Percentiles rank a stretch among this genome's conserved stretches.
Evolutionary conservation across 1,140 invertebrate species (phyloP).

Genomic region (Magallana gigas): DNA sequence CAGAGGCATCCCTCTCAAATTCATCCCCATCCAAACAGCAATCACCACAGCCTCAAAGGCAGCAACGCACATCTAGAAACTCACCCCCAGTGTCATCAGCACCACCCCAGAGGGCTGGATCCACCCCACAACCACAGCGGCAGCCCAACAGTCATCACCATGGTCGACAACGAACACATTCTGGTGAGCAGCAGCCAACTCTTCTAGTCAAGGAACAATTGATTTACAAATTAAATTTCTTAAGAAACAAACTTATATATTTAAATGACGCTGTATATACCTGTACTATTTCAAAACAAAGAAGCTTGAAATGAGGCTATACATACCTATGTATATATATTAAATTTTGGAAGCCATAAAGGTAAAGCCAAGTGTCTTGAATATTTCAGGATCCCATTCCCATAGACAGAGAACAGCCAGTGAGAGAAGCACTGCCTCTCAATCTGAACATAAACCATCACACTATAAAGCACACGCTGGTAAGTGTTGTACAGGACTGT

Average conservation of each 20-base stretch:
- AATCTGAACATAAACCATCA: constrained; percentile 30
- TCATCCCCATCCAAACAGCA: constrained; percentile 29
- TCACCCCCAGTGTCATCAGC: constrained; percentile 25
- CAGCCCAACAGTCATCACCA: constrained; percentile 47
- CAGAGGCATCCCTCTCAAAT: not conserved
- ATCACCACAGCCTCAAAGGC: constrained; percentile 37
- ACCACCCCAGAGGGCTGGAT: constrained; percentile 30
- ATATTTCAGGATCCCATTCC: constrained; percentile 48
- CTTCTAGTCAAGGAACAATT: no score
- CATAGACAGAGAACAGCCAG: constrained; percentile 59
- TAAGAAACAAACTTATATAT: no score
- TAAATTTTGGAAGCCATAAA: no score
- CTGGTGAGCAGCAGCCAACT: constrained; percentile 12
- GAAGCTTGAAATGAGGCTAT: no score
- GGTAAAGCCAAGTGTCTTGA: no score
- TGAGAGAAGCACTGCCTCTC: constrained; percentile 55
- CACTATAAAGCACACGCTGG: constrained; percentile 36
- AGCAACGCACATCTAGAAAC: constrained; percentile 38
- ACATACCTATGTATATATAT: no score
- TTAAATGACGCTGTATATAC: no score
- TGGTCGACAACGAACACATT: constrained; percentile 48
- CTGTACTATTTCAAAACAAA: no score
- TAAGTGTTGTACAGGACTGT: no score
- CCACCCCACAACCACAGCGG: constrained; percentile 43
- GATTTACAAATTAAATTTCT: no score